Evolutionary conservation across 2,113 vertebrate genomes (phyloP).

Genomic region (Rynchops niger): DNA sequence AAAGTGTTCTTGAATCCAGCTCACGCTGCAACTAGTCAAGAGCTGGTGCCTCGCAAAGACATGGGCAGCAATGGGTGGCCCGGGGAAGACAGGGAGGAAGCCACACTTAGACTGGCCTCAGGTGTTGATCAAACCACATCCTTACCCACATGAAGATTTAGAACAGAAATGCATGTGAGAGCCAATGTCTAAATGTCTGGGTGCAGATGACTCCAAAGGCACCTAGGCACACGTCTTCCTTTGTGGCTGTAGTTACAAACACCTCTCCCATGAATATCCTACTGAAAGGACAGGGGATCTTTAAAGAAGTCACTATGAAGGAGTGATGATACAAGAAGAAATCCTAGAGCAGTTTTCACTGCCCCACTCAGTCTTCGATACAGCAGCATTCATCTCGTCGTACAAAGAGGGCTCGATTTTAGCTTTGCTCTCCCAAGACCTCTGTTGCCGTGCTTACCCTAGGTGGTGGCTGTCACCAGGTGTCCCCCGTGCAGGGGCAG

Average conservation of each 20-base stretch:
- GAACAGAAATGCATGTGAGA: neutral
- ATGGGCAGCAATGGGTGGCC: too few relatives aligned
- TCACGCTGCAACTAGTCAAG: neutral
- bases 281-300: neutral
- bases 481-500: neutral
- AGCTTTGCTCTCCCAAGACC: neutral
- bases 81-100: neutral
- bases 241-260: neutral
- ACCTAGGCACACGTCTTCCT: neutral
- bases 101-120: neutral
- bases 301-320: neutral
- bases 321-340: neutral
- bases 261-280: neutral
- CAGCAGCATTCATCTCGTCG: neutral
- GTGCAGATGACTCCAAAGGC: neutral
- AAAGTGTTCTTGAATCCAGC: neutral
- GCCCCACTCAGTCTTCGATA: neutral
- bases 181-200: too few relatives aligned
- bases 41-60: neutral
- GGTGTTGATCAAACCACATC: neutral
- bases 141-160: neutral
- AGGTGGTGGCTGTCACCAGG: neutral
- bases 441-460: accelerated
- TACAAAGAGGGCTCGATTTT: accelerated
- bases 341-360: neutral